These are phyloP conservation scores for Lagria hirta DNA, from an alignment of 2,888 invertebrate genomes.

Conservation along the genomic window DNA sequence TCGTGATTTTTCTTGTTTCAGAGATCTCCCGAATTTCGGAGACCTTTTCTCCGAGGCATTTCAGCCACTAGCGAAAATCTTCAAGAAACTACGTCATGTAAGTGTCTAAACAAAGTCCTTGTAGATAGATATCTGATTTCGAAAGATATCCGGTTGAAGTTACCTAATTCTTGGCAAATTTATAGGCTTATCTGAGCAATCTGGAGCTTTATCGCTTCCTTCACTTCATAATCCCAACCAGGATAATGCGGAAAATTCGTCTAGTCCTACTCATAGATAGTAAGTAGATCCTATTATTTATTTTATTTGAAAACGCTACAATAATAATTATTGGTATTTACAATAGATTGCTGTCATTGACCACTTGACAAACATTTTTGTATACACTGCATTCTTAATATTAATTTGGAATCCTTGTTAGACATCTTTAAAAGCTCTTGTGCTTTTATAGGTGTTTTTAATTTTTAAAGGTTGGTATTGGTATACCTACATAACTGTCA, in stretches of 20 bases:
- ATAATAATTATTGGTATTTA: no score
- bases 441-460: no score
- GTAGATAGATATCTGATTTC: no score
- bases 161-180: conserved; percentile 11
- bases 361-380: no score
- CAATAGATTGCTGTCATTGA: no score
- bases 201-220: conserved; percentile 44
- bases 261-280: conserved; percentile 35
- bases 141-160: background rate
- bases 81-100: conserved; percentile 18
- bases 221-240: conserved; percentile 42
- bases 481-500: no score
- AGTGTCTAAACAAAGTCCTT: no score
- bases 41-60: conserved; percentile 34
- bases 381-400: no score
- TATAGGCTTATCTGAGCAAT: conserved; percentile 39
- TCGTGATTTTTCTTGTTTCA: conserved; percentile 32
- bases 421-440: no score
- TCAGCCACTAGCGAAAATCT: conserved; percentile 30
- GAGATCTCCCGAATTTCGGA: conserved; percentile 39
- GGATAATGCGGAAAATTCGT: conserved; percentile 40
- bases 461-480: no score
- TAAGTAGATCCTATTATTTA: conserved; percentile 34
- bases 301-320: no score
- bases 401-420: no score